Percentiles rank a stretch among this genome's conserved stretches.
Evolutionary conservation across 2,113 vertebrate species (phyloP).

Genomic region (Boulengeromyrus knoepffleri): DNA sequence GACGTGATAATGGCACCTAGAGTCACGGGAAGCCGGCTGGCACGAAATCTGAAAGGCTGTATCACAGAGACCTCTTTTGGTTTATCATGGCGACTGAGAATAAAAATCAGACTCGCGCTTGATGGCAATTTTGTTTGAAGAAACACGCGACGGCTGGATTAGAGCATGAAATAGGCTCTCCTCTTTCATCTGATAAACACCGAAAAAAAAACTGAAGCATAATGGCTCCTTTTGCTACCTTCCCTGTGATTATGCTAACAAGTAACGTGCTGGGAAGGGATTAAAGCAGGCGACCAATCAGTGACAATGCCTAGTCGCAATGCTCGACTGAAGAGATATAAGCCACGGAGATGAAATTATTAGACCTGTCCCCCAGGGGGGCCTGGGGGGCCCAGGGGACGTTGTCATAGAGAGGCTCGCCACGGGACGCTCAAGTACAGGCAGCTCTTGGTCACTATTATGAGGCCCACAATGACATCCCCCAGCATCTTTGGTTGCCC

Average conservation of each 20-base stretch:
- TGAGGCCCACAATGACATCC: conserved; percentile 53
- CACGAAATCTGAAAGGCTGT: conserved; percentile 17
- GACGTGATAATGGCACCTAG: background rate
- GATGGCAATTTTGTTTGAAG: conserved; percentile 33
- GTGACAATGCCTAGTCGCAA: conserved; percentile 55
- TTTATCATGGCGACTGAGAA: conserved; percentile 38
- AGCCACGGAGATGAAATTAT: conserved; percentile 56
- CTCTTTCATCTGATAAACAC: conserved; percentile 53
- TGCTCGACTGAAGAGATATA: conserved; percentile 59
- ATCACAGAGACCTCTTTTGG: conserved; percentile 31
- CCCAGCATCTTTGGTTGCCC: conserved; percentile 51
- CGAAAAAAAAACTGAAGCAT: conserved; percentile 34
- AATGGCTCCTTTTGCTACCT: conserved; percentile 60
- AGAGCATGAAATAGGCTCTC: conserved; percentile 47
- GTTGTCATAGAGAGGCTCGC: conserved; percentile 46
- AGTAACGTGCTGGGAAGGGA: conserved; percentile 66
- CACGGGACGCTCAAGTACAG: conserved; percentile 43
- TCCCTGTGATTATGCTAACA: conserved; percentile 74
- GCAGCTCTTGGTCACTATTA: conserved; percentile 58
- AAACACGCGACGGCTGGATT: conserved; percentile 46
- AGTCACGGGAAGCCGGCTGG: background rate
- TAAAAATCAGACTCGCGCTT: conserved; percentile 29
- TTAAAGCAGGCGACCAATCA: conserved; percentile 72
- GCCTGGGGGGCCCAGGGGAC: conserved; percentile 16
- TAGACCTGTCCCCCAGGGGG: conserved; percentile 53